Percentiles rank a stretch among this genome's conserved stretches.
phyloP scores from a whole-genome alignment of 2,888 invertebrate genomes.

The Monopis laevigella region DNA sequence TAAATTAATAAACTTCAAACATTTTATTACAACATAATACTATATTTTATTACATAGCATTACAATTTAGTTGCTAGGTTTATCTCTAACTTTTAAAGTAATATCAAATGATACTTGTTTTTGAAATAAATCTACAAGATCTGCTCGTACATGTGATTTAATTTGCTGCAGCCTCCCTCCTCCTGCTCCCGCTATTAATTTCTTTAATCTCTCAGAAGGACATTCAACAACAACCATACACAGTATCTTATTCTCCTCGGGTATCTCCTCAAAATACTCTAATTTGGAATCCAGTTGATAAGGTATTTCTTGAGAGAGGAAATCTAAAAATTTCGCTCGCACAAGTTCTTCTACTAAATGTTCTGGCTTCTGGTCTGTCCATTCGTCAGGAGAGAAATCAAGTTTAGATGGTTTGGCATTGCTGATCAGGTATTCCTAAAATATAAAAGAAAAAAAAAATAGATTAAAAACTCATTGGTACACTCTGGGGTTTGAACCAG shows the following conservation, averaged over 20 bases:
- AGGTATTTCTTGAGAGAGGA: constrained; percentile 86
- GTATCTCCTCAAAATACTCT: constrained; percentile 71
- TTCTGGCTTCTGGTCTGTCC: constrained; percentile 79
- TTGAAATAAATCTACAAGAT: constrained; percentile 72
- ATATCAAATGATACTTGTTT: constrained; percentile 59
- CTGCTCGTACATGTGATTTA: constrained; percentile 69
- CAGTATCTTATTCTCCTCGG: constrained; percentile 52
- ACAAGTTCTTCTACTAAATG: constrained; percentile 78
- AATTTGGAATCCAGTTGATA: constrained; percentile 74
- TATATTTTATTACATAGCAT: too few relatives aligned
- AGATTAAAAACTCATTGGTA: too few relatives aligned
- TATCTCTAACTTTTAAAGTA: constrained; percentile 32
- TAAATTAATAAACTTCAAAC: too few relatives aligned
- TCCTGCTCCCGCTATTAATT: constrained; percentile 72
- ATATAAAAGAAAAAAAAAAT: constrained; percentile 23
- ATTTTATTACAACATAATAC: too few relatives aligned
- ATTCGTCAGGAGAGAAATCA: constrained; percentile 71
- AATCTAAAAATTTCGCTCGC: constrained; percentile 84
- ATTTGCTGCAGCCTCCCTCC: constrained; percentile 79
- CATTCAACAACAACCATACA: constrained; percentile 72
- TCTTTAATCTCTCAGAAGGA: constrained; percentile 69
- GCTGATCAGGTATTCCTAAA: constrained; percentile 74
- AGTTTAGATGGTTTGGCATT: constrained; percentile 74
- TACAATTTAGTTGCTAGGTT: too few relatives aligned
- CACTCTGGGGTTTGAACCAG: too few relatives aligned